Evolutionary conservation across 2,888 invertebrate genomes (phyloP).

Genomic region (Sipha maydis): DNA sequence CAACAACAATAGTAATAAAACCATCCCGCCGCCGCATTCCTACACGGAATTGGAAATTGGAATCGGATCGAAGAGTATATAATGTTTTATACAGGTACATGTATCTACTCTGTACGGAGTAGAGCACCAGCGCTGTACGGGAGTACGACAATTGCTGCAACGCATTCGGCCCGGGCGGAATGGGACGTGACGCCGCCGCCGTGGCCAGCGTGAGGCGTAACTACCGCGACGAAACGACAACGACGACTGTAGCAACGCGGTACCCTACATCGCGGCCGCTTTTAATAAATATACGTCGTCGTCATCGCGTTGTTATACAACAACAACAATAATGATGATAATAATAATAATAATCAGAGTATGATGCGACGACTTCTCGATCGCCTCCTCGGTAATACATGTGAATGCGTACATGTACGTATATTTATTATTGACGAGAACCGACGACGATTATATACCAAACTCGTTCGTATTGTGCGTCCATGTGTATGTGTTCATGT

Average conservation of each 20-base stretch:
- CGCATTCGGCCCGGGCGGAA: conserved; percentile 19
- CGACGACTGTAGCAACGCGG: not conserved
- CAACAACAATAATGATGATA: conserved; percentile 9
- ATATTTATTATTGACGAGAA: conserved; percentile 6
- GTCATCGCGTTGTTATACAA: not conserved
- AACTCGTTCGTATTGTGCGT: conserved; percentile 26
- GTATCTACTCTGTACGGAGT: not conserved
- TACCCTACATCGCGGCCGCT: not conserved
- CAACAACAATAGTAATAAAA: conserved; percentile 46
- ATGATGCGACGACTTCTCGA: conserved; percentile 13
- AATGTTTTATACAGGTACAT: not conserved
- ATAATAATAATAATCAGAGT: not conserved
- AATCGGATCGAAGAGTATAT: conserved; percentile 47
- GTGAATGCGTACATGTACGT: too few species aligned
- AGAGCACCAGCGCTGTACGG: not conserved
- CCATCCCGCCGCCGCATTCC: conserved; percentile 52
- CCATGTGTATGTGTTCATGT: not conserved
- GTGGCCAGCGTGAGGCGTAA: not conserved
- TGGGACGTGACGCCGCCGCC: conserved; percentile 54
- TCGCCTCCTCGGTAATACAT: not conserved
- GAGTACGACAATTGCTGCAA: not conserved
- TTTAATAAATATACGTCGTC: not conserved
- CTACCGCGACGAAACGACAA: conserved; percentile 55
- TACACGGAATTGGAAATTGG: conserved; percentile 59
- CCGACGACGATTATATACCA: conserved; percentile 22